Evolutionary conservation across 2,888 invertebrate genomes (phyloP), one percentile per base, ranked within the genome.

Genomic region (Sisyra terminalis): DNA sequence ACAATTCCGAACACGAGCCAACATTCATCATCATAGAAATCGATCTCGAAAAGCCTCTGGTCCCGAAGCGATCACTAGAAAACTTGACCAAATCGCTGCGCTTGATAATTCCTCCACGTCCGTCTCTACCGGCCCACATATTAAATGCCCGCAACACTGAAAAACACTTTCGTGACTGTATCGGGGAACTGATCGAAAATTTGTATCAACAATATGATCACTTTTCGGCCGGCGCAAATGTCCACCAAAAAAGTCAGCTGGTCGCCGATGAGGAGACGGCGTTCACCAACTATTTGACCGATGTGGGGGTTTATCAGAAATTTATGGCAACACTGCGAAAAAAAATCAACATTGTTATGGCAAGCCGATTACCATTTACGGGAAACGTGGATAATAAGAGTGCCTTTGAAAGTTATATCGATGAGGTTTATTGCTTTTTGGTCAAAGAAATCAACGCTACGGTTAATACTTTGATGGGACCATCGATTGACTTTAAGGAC

Each of bases 21-120:
- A 57, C 60, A 18, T 61, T 63, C 46, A 50, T 63, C 16, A 47
- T 63, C 13, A 44, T 61, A 2, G 61, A 63, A 51, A 50, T 63
- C 9, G 60, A 59, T 48, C 46, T 63, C 14, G 47, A 53, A 18
- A 51, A 53, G 31, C 55, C 62, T 1, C 43, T 63, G 7, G 46
- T 48, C 13, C 49, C 50, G 16, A 50, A 50, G 45, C 46, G 51
- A 45, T 44, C 53, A 10, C 29, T 59, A 3, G 57, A 60, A 46
- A 59, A 62, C 46, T 40, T 62, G 13, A 48, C 52, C 7, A 39
- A 50, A 9, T 49, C 52, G 53, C 55, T 50, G 13, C 11, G 13
- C 3, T 36, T 29, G 8, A 7, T 41, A 29, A 46, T 53, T 29
- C 51, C 50, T 9, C 36, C 32, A 13, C 46, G 47, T 29, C 48